Base-by-base conservation (phyloP, 2,888 invertebrate genomes). In the Matsumyia berberina region DNA sequence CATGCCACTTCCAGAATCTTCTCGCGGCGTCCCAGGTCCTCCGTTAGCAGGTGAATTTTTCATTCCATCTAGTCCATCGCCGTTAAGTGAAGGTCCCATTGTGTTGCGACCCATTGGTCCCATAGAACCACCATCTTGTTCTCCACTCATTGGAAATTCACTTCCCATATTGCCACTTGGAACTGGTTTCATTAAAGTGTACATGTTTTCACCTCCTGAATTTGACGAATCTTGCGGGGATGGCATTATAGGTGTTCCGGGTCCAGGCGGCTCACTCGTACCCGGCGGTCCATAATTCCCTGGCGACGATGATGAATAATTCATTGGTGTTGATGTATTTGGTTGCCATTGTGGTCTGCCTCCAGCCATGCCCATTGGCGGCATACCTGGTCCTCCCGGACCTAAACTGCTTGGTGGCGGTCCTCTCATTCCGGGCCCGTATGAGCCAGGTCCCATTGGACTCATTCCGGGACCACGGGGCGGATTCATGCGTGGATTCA, bases 201-300 rank as follows among this genome's bases (percentile, higher is more conserved):
- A 98, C 97, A 98, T 98, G 92, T 96, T 97, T 93, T 97, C 97
- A 88, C 97, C 97, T 88, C 98, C 94, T 58, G 95, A 95, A 93
- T 96, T 97, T 87, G 96, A 96, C 64, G 96, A 97, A 92, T 97
- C 97, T 93, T 99, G 98, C 86, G 98, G 99, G 93, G 98, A 98
- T 86, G 98, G 98, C 98, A 99, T 99, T 88, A 99, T 98, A 49
- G 98, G 98, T 88, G 98, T 99, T 62, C 98, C 98, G 31, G 98
- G 98, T 60, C 98, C 98, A 8, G 98, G 98, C 11, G 98, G 97
- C n/a, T 91, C 91, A 90, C 96, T 96, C 86, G 97, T 96, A 86
- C 97, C 97, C 12, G 98, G 97, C 76, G 98, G 98, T 83, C 98
- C 97, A 93, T 98, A 98, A 91, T 97, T 98, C 86, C 98, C 98